These are phyloP conservation scores for Rousettus leschenaultii DNA, from an alignment of 2,113 vertebrate genomes.

Conservation along the genomic window DNA sequence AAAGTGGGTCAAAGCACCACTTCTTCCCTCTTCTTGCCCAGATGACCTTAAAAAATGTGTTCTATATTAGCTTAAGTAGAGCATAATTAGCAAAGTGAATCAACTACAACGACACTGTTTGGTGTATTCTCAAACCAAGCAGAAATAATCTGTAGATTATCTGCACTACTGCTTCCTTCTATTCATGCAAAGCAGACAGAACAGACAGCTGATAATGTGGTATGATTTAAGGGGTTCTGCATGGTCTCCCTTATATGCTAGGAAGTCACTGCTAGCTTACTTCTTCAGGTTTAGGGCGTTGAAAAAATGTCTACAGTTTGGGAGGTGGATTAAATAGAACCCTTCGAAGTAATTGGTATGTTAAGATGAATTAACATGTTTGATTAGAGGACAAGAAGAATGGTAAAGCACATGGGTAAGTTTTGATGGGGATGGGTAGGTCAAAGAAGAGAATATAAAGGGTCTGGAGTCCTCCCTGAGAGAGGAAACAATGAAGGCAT, in stretches of 20 bases:
- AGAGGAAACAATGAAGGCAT: not conserved
- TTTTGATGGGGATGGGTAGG: not conserved
- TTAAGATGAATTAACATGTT: slow-evolving; percentile 7
- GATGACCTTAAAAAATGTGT: slow-evolving; percentile 53
- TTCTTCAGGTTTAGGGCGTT: not conserved
- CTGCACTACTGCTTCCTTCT: slow-evolving; percentile 54
- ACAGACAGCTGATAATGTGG: slow-evolving; percentile 31
- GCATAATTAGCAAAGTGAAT: slow-evolving; percentile 69
- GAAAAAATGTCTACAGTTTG: not conserved
- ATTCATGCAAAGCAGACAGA: slow-evolving; percentile 56
- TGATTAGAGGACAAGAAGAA: not conserved
- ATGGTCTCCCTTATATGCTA: slow-evolving; percentile 20
- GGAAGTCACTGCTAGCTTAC: not conserved
- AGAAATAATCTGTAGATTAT: slow-evolving; percentile 71
- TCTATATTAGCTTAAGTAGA: slow-evolving; percentile 64
- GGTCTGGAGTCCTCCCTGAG: not conserved
- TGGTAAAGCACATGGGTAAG: not conserved
- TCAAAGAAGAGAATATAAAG: slow-evolving; percentile 1
- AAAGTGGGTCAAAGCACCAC: slow-evolving; percentile 8
- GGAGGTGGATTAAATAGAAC: not conserved
- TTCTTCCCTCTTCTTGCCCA: slow-evolving; percentile 29
- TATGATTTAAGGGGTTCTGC: slow-evolving; percentile 53
- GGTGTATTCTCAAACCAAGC: slow-evolving; percentile 62
- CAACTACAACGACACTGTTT: slow-evolving; percentile 55
- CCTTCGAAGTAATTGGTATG: not conserved